These are phyloP conservation scores for Xenops minutus DNA, from an alignment of 2,797 vertebrate species.

Conservation along the genomic window DNA sequence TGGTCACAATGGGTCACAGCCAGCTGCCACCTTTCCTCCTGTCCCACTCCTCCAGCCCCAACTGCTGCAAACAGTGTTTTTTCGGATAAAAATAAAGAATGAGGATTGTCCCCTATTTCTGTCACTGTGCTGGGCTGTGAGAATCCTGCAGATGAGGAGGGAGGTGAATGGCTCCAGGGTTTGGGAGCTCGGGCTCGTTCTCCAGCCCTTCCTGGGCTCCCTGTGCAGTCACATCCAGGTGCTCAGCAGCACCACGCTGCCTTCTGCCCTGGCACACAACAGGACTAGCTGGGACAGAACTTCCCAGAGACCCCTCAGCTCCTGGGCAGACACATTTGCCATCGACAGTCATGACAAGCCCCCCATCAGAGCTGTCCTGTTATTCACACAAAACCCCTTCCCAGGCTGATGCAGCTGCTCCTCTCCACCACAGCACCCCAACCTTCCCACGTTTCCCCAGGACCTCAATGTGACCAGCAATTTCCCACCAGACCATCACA, in stretches of 20 bases:
- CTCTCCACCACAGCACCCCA: background rate
- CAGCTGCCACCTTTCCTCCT: background rate
- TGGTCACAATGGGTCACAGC: fast-evolving
- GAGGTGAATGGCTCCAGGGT: background rate
- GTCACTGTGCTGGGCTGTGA: fast-evolving
- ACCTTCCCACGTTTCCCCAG: background rate
- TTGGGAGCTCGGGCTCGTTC: background rate
- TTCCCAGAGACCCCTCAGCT: background rate
- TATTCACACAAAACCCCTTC: background rate
- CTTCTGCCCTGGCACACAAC: background rate
- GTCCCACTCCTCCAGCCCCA: background rate
- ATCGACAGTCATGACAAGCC: background rate
- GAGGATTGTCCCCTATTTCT: background rate
- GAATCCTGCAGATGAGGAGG: background rate
- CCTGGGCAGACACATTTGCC: background rate
- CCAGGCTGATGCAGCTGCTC: background rate
- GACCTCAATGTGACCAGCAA: background rate
- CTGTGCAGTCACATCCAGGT: background rate
- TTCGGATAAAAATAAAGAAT: background rate
- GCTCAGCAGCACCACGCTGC: background rate
- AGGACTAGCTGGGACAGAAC: background rate
- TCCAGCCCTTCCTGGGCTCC: background rate
- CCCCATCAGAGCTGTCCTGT: background rate
- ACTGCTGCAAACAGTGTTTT: background rate
- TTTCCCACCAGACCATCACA: background rate